Percentiles rank a stretch among this genome's conserved stretches.
Evolutionary conservation across 2,888 invertebrate genomes (phyloP).

Genomic region (Suillia variegata): DNA sequence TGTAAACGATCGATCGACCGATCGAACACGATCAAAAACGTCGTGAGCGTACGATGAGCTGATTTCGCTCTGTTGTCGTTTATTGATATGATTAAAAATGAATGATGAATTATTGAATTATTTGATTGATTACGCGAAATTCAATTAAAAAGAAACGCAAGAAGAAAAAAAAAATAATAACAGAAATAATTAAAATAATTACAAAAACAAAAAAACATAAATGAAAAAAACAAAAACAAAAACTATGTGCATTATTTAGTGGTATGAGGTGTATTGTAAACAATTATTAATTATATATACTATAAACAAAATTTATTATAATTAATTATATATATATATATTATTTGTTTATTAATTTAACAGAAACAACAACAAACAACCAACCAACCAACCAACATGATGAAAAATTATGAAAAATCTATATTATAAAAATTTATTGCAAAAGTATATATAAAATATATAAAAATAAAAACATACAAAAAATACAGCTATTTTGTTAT

Average conservation of each 20-base stretch:
- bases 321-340: constrained; percentile 22
- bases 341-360: constrained; percentile 1
- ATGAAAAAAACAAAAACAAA: constrained; percentile 34
- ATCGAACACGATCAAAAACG: no score
- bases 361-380: neutral
- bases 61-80: constrained; percentile 5
- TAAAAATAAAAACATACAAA: constrained; percentile 26
- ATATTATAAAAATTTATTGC: constrained; percentile 31
- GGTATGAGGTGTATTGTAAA: constrained; percentile 35
- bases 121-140: no score
- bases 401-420: constrained; percentile 3
- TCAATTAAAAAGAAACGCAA: neutral
- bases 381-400: neutral
- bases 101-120: constrained; percentile 4
- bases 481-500: constrained; percentile 29
- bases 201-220: constrained; percentile 16
- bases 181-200: no score
- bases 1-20: no score
- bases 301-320: constrained; percentile 24
- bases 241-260: constrained; percentile 47
- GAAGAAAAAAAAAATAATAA: no score
- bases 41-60: no score
- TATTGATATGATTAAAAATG: constrained; percentile 18
- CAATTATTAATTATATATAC: constrained; percentile 29
- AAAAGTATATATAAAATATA: constrained; percentile 25